Evolutionary conservation across 1,140 invertebrate species (phyloP).

Genomic region (Lycorma delicatula): DNA sequence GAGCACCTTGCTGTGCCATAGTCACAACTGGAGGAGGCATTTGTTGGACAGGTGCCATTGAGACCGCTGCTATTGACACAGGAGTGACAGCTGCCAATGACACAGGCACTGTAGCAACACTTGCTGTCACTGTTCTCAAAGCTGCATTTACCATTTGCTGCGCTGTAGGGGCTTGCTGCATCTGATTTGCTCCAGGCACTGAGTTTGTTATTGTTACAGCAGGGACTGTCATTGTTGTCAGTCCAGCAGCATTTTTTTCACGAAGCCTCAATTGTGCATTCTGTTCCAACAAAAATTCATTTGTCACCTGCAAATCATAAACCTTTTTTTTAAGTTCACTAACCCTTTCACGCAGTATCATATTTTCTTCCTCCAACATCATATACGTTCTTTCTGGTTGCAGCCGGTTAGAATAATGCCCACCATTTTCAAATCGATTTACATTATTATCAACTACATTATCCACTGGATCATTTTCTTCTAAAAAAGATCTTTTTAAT

Average conservation of each 20-base stretch:
- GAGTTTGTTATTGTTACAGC: conserved; percentile 49
- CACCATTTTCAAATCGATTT: background rate
- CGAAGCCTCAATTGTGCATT: conserved; percentile 65
- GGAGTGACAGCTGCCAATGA: conserved; percentile 48
- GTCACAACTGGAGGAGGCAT: conserved; percentile 50
- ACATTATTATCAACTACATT: background rate
- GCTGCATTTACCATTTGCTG: conserved; percentile 43
- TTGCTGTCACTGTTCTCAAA: conserved; percentile 49
- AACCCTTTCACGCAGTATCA: conserved; percentile 57
- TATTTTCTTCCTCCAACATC: conserved; percentile 65
- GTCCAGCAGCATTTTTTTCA: conserved; percentile 45
- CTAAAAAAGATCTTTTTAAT: background rate
- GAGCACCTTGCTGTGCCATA: conserved; percentile 41
- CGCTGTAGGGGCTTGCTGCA: conserved; percentile 34
- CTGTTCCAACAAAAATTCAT: conserved; percentile 72
- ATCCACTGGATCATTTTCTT: background rate
- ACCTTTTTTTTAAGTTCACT: conserved; percentile 65
- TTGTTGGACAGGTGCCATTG: conserved; percentile 44
- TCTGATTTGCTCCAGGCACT: conserved; percentile 26
- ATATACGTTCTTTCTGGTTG: conserved; percentile 6
- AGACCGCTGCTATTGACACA: conserved; percentile 48
- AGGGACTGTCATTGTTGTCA: conserved; percentile 45
- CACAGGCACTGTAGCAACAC: conserved; percentile 54
- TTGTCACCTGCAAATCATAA: conserved; percentile 46
- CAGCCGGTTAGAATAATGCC: conserved; percentile 13